These are phyloP conservation scores for Hozukius guyotensis DNA, from an alignment of 2,797 vertebrate species.

Conservation along the genomic window DNA sequence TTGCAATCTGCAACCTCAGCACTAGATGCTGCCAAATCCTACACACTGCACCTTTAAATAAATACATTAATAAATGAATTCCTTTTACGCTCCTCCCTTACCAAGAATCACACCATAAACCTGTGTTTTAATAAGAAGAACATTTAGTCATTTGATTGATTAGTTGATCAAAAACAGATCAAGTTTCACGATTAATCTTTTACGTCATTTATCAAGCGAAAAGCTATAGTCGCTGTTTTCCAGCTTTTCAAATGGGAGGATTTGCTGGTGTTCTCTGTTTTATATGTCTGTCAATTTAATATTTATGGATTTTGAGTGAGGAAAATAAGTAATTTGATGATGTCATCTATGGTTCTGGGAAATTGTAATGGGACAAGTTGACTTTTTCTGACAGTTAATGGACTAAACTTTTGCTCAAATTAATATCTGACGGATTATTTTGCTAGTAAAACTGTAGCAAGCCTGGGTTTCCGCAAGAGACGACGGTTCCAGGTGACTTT, in stretches of 20 bases:
- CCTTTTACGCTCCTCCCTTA: not conserved
- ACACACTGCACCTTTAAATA: too few species aligned
- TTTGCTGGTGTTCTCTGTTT: not conserved
- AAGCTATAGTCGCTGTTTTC: not conserved
- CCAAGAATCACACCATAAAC: not conserved
- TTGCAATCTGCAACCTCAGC: too few species aligned
- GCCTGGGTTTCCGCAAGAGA: too few species aligned
- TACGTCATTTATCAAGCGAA: not conserved
- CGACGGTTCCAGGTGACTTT: not conserved
- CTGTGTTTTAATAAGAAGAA: not conserved
- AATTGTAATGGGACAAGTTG: too few species aligned
- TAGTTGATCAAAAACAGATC: too few species aligned
- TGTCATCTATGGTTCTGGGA: too few species aligned
- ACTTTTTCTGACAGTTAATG: too few species aligned
- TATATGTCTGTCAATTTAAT: not conserved
- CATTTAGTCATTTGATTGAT: too few species aligned
- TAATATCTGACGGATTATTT: not conserved
- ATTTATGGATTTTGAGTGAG: not conserved
- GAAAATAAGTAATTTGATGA: not conserved
- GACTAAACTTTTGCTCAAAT: too few species aligned
- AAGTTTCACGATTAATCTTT: not conserved
- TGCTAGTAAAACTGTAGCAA: not conserved
- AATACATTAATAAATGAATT: not conserved
- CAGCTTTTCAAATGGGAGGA: not conserved
- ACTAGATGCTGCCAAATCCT: too few species aligned